Evolutionary conservation across 2,888 invertebrate genomes (phyloP).

Genomic region (Leptopilina myrica): DNA sequence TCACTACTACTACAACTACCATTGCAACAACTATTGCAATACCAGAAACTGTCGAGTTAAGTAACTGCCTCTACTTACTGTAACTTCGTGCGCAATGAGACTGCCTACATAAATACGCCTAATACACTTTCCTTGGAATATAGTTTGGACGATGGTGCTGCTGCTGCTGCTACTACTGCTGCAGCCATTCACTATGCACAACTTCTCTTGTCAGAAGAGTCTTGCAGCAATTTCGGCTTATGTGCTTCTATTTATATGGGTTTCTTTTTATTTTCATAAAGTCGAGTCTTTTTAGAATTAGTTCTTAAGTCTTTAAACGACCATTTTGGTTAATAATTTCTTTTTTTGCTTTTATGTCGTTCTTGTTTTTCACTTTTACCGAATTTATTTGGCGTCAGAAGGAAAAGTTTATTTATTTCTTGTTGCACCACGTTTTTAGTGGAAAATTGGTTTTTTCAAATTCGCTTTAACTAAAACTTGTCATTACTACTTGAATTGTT

Average conservation of each 20-base stretch:
- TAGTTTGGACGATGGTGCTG: too few species aligned
- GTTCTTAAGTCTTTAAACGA: neutral
- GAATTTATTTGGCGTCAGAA: too few species aligned
- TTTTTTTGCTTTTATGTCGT: neutral
- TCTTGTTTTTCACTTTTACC: neutral
- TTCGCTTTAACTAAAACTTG: too few species aligned
- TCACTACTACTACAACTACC: too few species aligned
- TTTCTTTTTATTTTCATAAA: neutral
- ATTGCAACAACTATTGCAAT: constrained; percentile 60
- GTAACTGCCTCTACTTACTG: constrained; percentile 74
- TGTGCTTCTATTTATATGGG: neutral
- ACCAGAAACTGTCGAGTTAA: constrained; percentile 73
- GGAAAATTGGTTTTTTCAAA: too few species aligned
- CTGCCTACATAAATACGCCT: constrained; percentile 72
- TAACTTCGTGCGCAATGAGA: constrained; percentile 74
- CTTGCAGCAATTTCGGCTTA: neutral
- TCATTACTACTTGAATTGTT: too few species aligned
- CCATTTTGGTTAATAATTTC: neutral
- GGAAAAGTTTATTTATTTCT: too few species aligned
- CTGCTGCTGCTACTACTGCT: too few species aligned
- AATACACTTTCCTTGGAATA: constrained; percentile 58
- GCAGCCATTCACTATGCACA: neutral
- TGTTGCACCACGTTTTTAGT: too few species aligned
- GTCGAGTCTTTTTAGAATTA: neutral
- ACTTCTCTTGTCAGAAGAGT: constrained; percentile 13